phyloP scores from a whole-genome alignment of 2,113 vertebrate species.

The Polypterus senegalus region DNA sequence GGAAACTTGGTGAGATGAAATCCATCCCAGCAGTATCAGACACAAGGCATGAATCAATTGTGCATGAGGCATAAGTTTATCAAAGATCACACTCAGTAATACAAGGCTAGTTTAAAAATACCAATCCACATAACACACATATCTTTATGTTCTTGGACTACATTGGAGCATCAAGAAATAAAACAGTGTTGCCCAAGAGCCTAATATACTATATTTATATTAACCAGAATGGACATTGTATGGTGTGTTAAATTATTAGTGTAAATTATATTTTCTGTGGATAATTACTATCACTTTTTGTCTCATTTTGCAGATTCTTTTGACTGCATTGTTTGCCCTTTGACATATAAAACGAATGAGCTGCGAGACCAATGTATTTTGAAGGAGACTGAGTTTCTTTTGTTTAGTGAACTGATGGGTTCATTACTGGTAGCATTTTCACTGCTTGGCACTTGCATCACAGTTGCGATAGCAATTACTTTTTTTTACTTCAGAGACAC shows the following conservation, averaged over 20 bases:
- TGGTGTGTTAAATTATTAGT: too few relatives aligned
- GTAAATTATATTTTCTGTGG: not conserved
- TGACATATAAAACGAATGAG: not conserved
- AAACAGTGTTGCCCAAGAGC: too few relatives aligned
- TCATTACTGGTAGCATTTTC: not conserved
- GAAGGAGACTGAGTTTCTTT: constrained; percentile 1
- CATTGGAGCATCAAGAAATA: too few relatives aligned
- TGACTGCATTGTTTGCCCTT: not conserved
- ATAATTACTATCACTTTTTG: not conserved
- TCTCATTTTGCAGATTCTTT: not conserved
- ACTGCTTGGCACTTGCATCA: not conserved
- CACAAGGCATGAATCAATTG: too few relatives aligned
- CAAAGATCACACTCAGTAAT: too few relatives aligned
- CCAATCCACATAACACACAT: too few relatives aligned
- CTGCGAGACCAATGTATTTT: not conserved
- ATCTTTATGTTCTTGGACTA: too few relatives aligned
- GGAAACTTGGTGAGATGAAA: too few relatives aligned
- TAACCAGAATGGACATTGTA: not conserved
- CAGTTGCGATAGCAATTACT: not conserved
- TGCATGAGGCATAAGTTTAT: too few relatives aligned
- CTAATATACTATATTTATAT: too few relatives aligned
- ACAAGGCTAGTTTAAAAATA: too few relatives aligned
- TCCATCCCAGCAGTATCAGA: too few relatives aligned
- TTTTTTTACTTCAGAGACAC: not conserved
- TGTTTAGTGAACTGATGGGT: not conserved